Evolutionary conservation across 2,113 vertebrate genomes (phyloP).

Genomic region (Reinhardtius hippoglossoides): DNA sequence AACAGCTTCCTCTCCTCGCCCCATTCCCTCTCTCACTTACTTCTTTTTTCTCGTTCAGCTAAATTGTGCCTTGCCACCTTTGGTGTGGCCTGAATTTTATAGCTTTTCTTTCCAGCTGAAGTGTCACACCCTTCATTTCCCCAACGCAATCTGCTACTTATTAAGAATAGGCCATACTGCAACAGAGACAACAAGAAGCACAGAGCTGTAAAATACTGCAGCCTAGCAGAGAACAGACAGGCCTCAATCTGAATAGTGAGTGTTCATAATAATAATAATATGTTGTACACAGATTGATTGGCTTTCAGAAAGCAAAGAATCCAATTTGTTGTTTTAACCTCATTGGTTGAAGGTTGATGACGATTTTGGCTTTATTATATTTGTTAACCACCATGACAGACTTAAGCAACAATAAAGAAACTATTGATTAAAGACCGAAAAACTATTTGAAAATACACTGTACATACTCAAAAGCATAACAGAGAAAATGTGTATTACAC

Average conservation of each 20-base stretch:
- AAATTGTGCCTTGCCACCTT: slow-evolving; percentile 33
- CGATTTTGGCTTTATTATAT: neutral
- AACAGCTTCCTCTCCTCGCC: neutral
- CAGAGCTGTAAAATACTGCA: neutral
- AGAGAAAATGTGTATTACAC: neutral
- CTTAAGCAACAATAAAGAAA: neutral
- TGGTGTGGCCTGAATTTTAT: slow-evolving; percentile 32
- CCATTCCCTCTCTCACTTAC: slow-evolving; percentile 20
- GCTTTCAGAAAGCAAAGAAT: neutral
- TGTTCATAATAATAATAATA: neutral
- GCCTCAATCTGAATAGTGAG: neutral
- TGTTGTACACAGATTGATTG: no score
- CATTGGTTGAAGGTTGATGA: neutral
- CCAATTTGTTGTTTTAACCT: neutral
- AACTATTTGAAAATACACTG: neutral
- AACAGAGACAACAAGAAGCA: slow-evolving; percentile 4
- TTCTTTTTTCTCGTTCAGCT: slow-evolving; percentile 43
- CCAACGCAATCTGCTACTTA: slow-evolving; percentile 12
- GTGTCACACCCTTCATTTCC: slow-evolving; percentile 33
- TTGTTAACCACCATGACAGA: neutral
- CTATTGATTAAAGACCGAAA: neutral
- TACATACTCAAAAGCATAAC: neutral
- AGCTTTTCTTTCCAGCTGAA: slow-evolving; percentile 43
- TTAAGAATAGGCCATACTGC: neutral
- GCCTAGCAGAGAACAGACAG: neutral